Evolutionary conservation across 2,113 vertebrate genomes (phyloP), one percentile per base, ranked within the genome.

Genomic region (Caracal caracal): DNA sequence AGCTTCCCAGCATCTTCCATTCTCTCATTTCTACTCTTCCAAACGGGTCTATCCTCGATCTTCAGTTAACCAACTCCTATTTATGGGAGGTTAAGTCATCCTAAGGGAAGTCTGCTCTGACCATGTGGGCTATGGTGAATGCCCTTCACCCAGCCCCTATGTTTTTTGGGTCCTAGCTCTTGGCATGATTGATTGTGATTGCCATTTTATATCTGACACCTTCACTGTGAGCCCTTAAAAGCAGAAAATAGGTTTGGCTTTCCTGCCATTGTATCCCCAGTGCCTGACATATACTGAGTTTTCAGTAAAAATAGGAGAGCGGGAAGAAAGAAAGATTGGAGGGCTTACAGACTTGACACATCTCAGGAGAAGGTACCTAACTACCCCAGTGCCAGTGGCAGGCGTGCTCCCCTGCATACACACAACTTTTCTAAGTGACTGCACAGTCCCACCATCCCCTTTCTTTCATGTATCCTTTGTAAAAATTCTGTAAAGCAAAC

Each of bases 171-270:
- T 78, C 61, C 86, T 40, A 37, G 12, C 5, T 70, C 59, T 95
- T 80, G 26, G 13, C 11, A n/a, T 82, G 17, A n/a, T 79, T 61
- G 56, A 33, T 70, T 81, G 4, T 51, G 65, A 51, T 26, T 88
- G 3, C 70, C 66, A 28, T 93, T 10, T 56, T 79, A 47, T 56
- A 33, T 82, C 40, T 92, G n/a, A 86, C 37, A 56, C 40, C 30
- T 12, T 73, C 40, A 37, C 3, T 28, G 1, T 78, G n/a, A 91
- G n/a, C 9, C 61, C 65, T 75, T 75, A 40, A 93, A 95, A 37
- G 17, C 66, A 90, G 70, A 95, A 56, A 65, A 81, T 53, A 73
- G 24, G 12, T 73, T 81, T 94, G 79, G 71, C 5, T 93, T 93
- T 81, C 47, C 70, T 92, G 94, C 66, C 35, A 68, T 75, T 93